A percentile compares a stretch with the other conserved stretches of the same genome.
Conservation (phyloP, 2,888 invertebrate genomes). For the Chromoteleia sp. region DNA sequence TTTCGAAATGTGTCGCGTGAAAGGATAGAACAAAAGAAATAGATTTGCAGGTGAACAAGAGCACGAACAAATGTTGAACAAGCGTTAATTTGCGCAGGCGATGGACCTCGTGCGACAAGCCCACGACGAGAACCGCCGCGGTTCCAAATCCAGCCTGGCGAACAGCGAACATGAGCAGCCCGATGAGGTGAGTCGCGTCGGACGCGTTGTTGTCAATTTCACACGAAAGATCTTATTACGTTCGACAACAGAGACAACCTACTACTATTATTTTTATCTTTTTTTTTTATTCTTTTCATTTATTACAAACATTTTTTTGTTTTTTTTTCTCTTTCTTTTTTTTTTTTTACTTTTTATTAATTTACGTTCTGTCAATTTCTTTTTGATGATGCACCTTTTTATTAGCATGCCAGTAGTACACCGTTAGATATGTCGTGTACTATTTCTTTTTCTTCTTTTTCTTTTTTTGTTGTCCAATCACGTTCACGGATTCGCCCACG, state of each 20-base stretch:
- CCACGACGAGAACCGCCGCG: slow-evolving; percentile 89
- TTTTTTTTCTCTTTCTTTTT: slow-evolving; percentile 67
- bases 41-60: background rate
- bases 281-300: slow-evolving; percentile 10
- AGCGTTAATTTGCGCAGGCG: slow-evolving; percentile 86
- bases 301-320: slow-evolving; percentile 57
- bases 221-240: slow-evolving; percentile 65
- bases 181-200: slow-evolving; percentile 90
- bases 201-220: slow-evolving; percentile 67
- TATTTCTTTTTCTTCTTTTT: slow-evolving; percentile 82
- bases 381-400: slow-evolving; percentile 48
- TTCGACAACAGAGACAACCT: slow-evolving; percentile 59
- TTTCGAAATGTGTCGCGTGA: background rate
- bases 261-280: slow-evolving; percentile 6
- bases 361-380: slow-evolving; percentile 27
- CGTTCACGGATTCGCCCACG: slow-evolving; percentile 84
- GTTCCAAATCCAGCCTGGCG: slow-evolving; percentile 89
- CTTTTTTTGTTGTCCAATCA: slow-evolving; percentile 84
- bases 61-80: slow-evolving; percentile 37
- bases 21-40: background rate
- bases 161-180: slow-evolving; percentile 89
- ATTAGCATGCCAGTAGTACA: slow-evolving; percentile 75
- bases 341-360: slow-evolving; percentile 12
- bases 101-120: slow-evolving; percentile 97
- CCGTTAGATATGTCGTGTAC: slow-evolving; percentile 81